These are phyloP conservation scores for Parascotia fuliginaria DNA, from an alignment of 2,888 invertebrate species.

Conservation along the genomic window DNA sequence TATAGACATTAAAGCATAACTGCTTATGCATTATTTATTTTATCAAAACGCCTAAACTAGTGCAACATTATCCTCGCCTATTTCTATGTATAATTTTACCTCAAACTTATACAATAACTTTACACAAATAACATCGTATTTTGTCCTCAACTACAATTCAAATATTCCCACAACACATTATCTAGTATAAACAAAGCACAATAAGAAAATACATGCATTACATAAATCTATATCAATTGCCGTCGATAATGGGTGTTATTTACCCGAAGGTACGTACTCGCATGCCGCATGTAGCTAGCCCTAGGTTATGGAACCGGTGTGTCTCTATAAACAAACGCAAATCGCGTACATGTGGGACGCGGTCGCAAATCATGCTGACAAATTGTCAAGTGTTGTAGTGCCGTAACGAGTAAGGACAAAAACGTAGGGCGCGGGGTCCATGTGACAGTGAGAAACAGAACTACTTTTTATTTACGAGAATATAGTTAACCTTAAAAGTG, in stretches of 20 bases:
- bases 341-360: slow-evolving; percentile 24
- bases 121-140: too few species aligned
- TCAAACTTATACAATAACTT: too few species aligned
- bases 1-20: too few species aligned
- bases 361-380: slow-evolving; percentile 43
- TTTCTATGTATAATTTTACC: too few species aligned
- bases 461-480: too few species aligned
- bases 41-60: too few species aligned
- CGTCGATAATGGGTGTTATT: slow-evolving; percentile 9
- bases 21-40: too few species aligned
- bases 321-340: slow-evolving; percentile 38
- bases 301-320: slow-evolving; percentile 11
- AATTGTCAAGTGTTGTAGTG: slow-evolving; percentile 43
- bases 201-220: not conserved
- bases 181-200: not conserved
- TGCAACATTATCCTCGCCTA: too few species aligned
- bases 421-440: slow-evolving; percentile 7
- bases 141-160: not conserved
- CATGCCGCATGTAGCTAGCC: not conserved
- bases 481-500: too few species aligned
- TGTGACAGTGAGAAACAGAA: not conserved
- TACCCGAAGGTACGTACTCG: slow-evolving; percentile 8
- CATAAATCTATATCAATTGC: slow-evolving; percentile 12
- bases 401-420: slow-evolving; percentile 36
- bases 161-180: not conserved